Evolutionary conservation across 2,888 invertebrate species (phyloP).

Genomic region (Alviniconcha strummeri): DNA sequence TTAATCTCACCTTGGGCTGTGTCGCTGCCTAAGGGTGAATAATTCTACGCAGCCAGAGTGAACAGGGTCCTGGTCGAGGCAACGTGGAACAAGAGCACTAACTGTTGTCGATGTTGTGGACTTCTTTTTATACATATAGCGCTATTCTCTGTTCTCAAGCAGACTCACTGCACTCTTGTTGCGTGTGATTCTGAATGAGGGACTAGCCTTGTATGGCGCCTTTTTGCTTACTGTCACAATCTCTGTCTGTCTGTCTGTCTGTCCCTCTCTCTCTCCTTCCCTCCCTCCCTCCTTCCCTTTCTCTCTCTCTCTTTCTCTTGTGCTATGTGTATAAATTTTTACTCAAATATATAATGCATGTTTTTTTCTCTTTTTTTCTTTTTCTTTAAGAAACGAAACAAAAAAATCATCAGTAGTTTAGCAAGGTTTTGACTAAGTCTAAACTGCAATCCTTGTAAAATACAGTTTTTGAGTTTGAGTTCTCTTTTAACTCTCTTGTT

Average conservation of each 20-base stretch:
- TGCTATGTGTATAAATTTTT: not conserved
- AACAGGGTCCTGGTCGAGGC: too few relatives aligned
- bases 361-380: slow-evolving; percentile 1
- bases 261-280: not conserved
- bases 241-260: not conserved
- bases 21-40: too few relatives aligned
- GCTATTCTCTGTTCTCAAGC: not conserved
- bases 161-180: not conserved
- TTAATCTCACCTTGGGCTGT: too few relatives aligned
- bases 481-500: too few relatives aligned
- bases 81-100: not conserved
- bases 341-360: not conserved
- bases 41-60: too few relatives aligned
- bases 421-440: too few relatives aligned
- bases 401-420: too few relatives aligned
- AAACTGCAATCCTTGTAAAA: too few relatives aligned
- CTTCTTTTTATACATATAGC: too few relatives aligned
- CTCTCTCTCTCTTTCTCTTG: not conserved
- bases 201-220: too few relatives aligned
- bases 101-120: not conserved
- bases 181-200: too few relatives aligned
- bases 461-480: too few relatives aligned
- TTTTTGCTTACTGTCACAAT: not conserved
- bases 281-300: not conserved
- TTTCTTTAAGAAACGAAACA: not conserved